Base-by-base conservation (phyloP, 30 jellyfish, hydroid and myxozoan genomes). In the Haliclystus octoradiatus region DNA sequence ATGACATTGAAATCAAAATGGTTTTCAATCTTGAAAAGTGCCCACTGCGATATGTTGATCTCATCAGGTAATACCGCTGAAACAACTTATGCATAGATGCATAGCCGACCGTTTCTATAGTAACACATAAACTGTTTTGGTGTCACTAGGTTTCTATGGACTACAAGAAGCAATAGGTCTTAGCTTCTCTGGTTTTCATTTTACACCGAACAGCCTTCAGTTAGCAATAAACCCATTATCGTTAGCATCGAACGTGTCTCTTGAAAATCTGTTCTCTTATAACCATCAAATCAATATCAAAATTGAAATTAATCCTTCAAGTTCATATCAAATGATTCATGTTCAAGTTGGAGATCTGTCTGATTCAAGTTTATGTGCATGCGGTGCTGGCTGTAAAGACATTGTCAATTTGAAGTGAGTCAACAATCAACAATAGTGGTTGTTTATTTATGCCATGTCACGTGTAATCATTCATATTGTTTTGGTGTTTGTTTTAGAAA, bases 351-450 rank as follows among this genome's bases (percentile, higher is more conserved):
- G 63, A 0, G 34, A 52, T 14, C 3, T 82, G 1, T 82, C 66
- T 47, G 76, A 77, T 9, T 84, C 95, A 31, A 34, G 50, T 26
- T 69, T 88, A n/a, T 88, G 34, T 49, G 94, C 89, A 30, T 88
- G 97, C 63, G 92, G 92, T 25, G 75, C 95, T 52, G 95, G 89
- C 1, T 88, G 97, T 66, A 88, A 82, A 50, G 76, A 79, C 15
- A 81, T 88, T 32, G 93, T 81, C 2, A 75, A 74, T 53, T 71
- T 88, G 28, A 72, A 80, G 93, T 80, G 50, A 57, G 76, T 28
- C 57, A 40, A 40, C 14, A 40, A 5, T 24, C 12, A 29, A 1
- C 22, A 34, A 1, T 34, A 26, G 35, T 50, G 50, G 73, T 26
- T 66, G 72, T 57, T 24, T 4, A 19, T 33, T 70, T 52, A 30